phyloP scores from a whole-genome alignment of 2,113 vertebrate species.

The Pseudorasbora parva region DNA sequence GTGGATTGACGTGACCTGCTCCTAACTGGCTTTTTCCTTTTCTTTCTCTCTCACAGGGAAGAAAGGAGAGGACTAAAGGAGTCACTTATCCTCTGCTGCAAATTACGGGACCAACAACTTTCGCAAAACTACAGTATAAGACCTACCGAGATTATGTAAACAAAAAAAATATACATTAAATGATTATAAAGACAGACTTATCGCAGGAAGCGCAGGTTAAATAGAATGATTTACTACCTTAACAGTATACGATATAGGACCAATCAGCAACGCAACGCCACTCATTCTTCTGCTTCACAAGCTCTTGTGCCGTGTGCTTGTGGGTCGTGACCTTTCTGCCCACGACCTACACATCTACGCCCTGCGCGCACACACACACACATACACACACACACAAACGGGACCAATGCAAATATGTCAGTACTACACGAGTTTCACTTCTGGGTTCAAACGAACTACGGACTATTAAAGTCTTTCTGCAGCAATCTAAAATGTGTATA shows the following conservation, averaged over 20 bases:
- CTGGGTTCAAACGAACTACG: slow-evolving; percentile 1
- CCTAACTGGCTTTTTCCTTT: slow-evolving; percentile 25
- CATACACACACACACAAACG: slow-evolving; percentile 36
- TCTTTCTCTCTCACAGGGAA: slow-evolving; percentile 37
- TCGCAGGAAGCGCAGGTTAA: slow-evolving; percentile 41
- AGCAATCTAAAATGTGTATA: slow-evolving; percentile 53
- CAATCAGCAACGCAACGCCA: slow-evolving; percentile 37
- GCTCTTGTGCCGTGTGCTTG: slow-evolving; percentile 36
- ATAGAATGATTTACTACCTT: slow-evolving; percentile 49
- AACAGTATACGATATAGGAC: slow-evolving; percentile 56
- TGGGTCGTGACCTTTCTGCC: slow-evolving; percentile 35
- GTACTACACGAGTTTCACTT: slow-evolving; percentile 25
- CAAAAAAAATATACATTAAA: slow-evolving; percentile 50
- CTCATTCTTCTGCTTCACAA: slow-evolving; percentile 43
- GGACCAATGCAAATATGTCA: slow-evolving; percentile 55
- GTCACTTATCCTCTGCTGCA: slow-evolving; percentile 49
- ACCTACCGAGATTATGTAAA: slow-evolving; percentile 38
- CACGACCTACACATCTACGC: slow-evolving; percentile 29
- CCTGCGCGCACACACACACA: slow-evolving; percentile 7
- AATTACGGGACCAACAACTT: slow-evolving; percentile 59
- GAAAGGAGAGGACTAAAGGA: slow-evolving; percentile 38
- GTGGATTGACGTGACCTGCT: not conserved
- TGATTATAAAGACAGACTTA: slow-evolving; percentile 47
- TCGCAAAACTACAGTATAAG: slow-evolving; percentile 48
- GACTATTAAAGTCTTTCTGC: slow-evolving; percentile 39